A percentile compares a stretch with the other conserved stretches of the same genome.
Evolutionary conservation across 2,888 invertebrate species (phyloP).

Genomic region (Erannis defoliaria): DNA sequence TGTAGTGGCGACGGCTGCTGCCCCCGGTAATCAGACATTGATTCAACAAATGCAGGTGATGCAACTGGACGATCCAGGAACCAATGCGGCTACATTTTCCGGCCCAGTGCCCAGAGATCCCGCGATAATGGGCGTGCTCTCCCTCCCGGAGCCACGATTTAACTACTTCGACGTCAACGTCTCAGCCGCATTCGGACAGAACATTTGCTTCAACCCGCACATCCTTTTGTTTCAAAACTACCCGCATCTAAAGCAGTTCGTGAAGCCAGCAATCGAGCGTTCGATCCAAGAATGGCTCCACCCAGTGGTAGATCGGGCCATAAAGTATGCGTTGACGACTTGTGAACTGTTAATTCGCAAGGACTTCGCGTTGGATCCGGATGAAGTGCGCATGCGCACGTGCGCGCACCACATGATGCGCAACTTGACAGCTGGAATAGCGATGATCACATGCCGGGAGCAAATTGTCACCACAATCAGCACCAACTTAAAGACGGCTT

Average conservation of each 20-base stretch:
- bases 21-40: constrained; percentile 70
- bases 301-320: constrained; percentile 98
- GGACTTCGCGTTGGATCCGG: constrained; percentile 98
- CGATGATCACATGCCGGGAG: constrained; percentile 99
- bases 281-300: constrained; percentile 98
- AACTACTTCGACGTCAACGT: constrained; percentile 96
- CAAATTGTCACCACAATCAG: constrained; percentile 94
- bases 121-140: constrained; percentile 83
- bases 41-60: constrained; percentile 67
- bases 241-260: constrained; percentile 95
- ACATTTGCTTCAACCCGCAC: constrained; percentile 92
- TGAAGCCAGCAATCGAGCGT: constrained; percentile 96
- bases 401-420: constrained; percentile 99
- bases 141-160: constrained; percentile 95
- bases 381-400: constrained; percentile 96
- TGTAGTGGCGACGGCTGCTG: constrained; percentile 28
- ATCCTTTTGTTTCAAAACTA: constrained; percentile 95
- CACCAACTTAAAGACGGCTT: constrained; percentile 94
- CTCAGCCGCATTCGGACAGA: constrained; percentile 91
- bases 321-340: constrained; percentile 98
- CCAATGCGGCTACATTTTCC: constrained; percentile 71
- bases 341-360: constrained; percentile 98
- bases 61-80: constrained; percentile 72
- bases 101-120: constrained; percentile 77
- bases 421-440: constrained; percentile 98